Evolutionary conservation across 2,888 invertebrate species (phyloP).

Genomic region (Idaea aversata): DNA sequence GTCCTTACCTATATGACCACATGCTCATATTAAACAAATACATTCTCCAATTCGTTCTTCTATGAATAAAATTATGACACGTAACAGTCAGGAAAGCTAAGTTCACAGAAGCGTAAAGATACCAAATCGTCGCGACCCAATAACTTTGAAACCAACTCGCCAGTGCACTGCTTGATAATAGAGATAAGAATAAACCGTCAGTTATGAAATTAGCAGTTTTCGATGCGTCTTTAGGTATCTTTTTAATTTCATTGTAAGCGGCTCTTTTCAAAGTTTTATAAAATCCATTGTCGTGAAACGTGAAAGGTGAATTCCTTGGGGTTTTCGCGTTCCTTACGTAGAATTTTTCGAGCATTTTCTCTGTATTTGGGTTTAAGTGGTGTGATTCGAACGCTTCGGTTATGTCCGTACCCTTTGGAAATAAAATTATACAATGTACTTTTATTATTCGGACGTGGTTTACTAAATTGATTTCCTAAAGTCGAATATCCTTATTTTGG

Average conservation of each 20-base stretch:
- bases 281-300: constrained; percentile 87
- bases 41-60: constrained; percentile 88
- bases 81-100: constrained; percentile 81
- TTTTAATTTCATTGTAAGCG: constrained; percentile 77
- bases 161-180: constrained; percentile 49
- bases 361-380: constrained; percentile 82
- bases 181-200: constrained; percentile 56
- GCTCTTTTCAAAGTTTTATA: constrained; percentile 84
- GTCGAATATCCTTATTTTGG: neutral
- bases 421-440: constrained; percentile 7
- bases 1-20: constrained; percentile 81
- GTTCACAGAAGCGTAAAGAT: constrained; percentile 75
- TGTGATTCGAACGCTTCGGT: constrained; percentile 89
- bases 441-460: constrained; percentile 1
- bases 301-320: constrained; percentile 85
- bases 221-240: constrained; percentile 61
- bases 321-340: constrained; percentile 82
- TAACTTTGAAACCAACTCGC: constrained; percentile 42
- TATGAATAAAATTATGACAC: constrained; percentile 89
- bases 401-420: constrained; percentile 85
- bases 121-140: constrained; percentile 48
- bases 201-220: constrained; percentile 53
- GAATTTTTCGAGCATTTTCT: constrained; percentile 46
- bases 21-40: constrained; percentile 86
- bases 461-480: neutral